A percentile compares a stretch with the other conserved stretches of the same genome.
phyloP scores from a whole-genome alignment of 2,113 vertebrate genomes.

The Atherinomorus stipes region DNA sequence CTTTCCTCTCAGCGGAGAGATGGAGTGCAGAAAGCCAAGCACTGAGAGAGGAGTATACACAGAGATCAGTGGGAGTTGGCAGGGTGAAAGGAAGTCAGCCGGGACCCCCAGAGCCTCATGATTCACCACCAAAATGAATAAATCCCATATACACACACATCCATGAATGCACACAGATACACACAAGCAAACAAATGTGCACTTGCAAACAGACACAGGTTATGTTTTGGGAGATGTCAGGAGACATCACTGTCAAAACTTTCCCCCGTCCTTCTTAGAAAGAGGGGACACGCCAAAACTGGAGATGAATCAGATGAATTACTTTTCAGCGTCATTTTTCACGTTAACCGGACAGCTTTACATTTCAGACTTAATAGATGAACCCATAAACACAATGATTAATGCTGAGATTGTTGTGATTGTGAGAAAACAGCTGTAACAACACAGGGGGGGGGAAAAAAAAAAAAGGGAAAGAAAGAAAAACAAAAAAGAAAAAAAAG shows the following conservation, averaged over 20 bases:
- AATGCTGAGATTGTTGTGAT: constrained; percentile 10
- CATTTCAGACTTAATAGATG: not conserved
- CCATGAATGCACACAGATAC: not conserved
- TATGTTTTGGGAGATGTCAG: constrained; percentile 45
- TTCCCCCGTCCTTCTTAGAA: constrained; percentile 28
- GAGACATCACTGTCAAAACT: constrained; percentile 52
- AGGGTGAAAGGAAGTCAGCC: constrained; percentile 58
- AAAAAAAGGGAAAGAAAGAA: no score
- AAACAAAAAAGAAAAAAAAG: no score
- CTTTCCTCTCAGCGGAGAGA: constrained; percentile 26
- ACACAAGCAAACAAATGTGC: constrained; percentile 9
- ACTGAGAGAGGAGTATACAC: constrained; percentile 35
- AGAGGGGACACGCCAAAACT: constrained; percentile 25
- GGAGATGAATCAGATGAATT: constrained; percentile 2
- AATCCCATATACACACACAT: constrained; percentile 24
- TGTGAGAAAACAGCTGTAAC: not conserved
- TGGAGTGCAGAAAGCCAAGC: constrained; percentile 34
- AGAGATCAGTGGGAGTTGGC: constrained; percentile 65
- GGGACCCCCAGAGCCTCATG: constrained; percentile 64
- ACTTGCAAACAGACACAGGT: constrained; percentile 37
- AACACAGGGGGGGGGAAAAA: no score
- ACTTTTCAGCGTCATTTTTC: constrained; percentile 16
- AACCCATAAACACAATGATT: not conserved
- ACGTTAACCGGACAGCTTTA: not conserved
- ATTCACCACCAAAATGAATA: constrained; percentile 67